Evolutionary conservation across 1,140 invertebrate species (phyloP).

Genomic region (Trichonephila clavipes): DNA sequence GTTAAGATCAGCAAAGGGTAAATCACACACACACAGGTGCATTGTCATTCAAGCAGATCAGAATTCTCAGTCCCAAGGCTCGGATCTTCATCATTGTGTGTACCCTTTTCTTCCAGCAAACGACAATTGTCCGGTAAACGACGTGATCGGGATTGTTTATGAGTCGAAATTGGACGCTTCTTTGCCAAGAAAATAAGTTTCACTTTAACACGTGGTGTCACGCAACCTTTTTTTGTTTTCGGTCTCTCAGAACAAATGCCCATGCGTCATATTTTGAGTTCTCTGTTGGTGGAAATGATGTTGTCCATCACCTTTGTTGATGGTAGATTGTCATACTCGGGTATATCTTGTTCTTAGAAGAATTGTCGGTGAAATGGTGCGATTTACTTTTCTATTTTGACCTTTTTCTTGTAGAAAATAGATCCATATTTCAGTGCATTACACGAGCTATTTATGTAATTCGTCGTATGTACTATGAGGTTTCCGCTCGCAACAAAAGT

Average conservation of each 20-base stretch:
- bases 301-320: neutral
- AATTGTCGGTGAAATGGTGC: neutral
- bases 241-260: neutral
- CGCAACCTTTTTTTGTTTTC: neutral
- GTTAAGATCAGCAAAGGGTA: slow-evolving; percentile 14
- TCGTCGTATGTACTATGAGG: no score
- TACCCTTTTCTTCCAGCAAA: neutral
- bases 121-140: neutral
- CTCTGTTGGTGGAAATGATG: neutral
- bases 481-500: no score
- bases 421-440: no score
- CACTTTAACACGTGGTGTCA: slow-evolving; percentile 26
- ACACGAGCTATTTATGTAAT: no score
- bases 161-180: slow-evolving; percentile 9
- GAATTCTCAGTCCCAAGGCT: neutral
- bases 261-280: neutral
- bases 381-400: no score
- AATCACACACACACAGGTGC: neutral
- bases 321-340: neutral
- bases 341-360: neutral
- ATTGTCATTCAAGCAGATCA: slow-evolving; percentile 34
- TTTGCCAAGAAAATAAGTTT: neutral
- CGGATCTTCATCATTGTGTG: neutral
- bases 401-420: no score
- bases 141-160: slow-evolving; percentile 10